phyloP scores from a whole-genome alignment of 1,140 invertebrate genomes.

The Berghia stephanieae region DNA sequence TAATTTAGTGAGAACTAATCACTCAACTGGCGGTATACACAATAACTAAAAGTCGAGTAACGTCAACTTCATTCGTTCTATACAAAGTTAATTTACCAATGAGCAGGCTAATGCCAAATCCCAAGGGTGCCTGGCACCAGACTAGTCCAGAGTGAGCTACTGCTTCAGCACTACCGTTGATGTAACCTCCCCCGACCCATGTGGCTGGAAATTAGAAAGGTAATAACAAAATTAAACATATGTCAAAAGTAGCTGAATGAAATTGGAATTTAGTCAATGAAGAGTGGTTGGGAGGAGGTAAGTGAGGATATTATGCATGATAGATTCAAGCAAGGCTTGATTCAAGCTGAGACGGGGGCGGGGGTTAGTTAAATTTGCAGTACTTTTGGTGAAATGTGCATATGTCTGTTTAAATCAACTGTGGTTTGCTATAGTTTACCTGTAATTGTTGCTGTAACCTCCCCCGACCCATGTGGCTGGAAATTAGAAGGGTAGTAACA shows the following conservation, averaged over 20 bases:
- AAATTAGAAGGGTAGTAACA: neutral
- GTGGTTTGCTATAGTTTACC: constrained; percentile 86
- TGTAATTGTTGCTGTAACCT: constrained; percentile 96
- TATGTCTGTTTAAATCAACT: no score
- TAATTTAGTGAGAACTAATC: no score
- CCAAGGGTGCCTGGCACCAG: constrained; percentile 96
- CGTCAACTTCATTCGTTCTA: no score
- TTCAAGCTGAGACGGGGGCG: neutral
- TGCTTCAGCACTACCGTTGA: constrained; percentile 92
- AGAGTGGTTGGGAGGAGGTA: neutral
- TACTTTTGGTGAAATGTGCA: no score
- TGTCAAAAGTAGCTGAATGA: neutral
- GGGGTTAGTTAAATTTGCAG: neutral
- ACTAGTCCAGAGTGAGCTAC: constrained; percentile 84
- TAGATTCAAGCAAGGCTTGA: neutral
- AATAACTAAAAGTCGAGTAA: no score
- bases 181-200: constrained; percentile 97
- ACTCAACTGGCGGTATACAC: no score
- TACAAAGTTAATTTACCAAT: constrained; percentile 88
- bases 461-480: constrained; percentile 95
- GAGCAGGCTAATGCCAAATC: constrained; percentile 89
- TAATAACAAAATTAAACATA: neutral
- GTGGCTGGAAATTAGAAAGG: constrained; percentile 74
- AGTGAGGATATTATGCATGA: neutral
- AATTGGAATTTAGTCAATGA: neutral